Base-by-base conservation (phyloP, 1,140 invertebrate species). In the Eciton burchellii region DNA sequence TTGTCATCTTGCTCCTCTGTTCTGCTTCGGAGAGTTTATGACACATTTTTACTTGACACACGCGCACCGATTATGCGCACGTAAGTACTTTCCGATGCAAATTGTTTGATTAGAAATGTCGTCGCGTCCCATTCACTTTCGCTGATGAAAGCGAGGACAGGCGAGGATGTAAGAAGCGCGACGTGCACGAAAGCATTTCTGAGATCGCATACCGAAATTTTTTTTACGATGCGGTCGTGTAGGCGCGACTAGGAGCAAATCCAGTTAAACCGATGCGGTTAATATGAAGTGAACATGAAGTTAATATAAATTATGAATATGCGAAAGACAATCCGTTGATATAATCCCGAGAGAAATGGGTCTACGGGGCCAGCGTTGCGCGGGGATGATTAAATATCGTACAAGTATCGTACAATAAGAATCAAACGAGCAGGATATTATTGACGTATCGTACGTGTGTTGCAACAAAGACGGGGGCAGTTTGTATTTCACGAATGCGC, bases 121-220 rank as follows among this genome's bases (percentile, higher is more conserved):
- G 85, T 86, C 90, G 89, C 90, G 91, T 91, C 87, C 90, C 89
- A 92, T 92, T 93, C 92, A 92, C 92, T 93, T 93, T 93, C 91
- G 91, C 91, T 92, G 90, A 93, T 90, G 91, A 93, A 92, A 92
- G 91, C 86, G 88, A 90, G 81, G 85, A 84, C 47, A 72, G 14
- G 57, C 54, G 9, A 19, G 57, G 21, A 84, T 26, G 72, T 79
- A 84, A 87, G 76, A 66, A 81, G 59, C 24, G 26, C 86, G 26
- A 19, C 47, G 16, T 19, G 47, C 11, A 41, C 14, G 14, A 82
- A 82, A 26, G n/a, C 19, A 60, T 6, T n/a, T 45, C 14, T 59
- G 68, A 43, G 26, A 72, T 6, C 5, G 56, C n/a, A 41, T 35
- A 41, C 12, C 16, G 26, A 73, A 49, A 60, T 73, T 60, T 24